These are phyloP conservation scores for Cantharis nigra DNA, from an alignment of 2,888 invertebrate genomes.

Conservation along the genomic window DNA sequence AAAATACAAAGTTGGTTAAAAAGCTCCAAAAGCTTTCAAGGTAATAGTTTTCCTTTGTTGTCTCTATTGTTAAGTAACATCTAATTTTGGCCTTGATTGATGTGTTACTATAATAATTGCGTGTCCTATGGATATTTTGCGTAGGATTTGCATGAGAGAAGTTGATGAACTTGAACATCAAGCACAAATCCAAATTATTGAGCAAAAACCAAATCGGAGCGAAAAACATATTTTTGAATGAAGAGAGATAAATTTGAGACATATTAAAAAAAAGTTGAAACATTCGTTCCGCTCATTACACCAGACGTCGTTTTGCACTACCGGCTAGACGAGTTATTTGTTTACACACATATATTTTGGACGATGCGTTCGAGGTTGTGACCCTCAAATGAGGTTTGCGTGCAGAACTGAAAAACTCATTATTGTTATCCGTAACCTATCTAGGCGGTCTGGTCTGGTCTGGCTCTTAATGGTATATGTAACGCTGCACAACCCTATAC, in stretches of 20 bases:
- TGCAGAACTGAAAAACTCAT: conserved; percentile 29
- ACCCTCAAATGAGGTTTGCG: conserved; percentile 31
- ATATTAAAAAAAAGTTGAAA: conserved; percentile 18
- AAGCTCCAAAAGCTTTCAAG: not conserved
- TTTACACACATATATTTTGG: conserved; percentile 27
- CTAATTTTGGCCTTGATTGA: not conserved
- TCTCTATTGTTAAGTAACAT: not conserved
- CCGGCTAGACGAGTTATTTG: conserved; percentile 38
- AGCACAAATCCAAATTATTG: not conserved
- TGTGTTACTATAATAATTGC: not conserved
- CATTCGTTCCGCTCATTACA: conserved; percentile 32
- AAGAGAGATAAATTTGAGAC: conserved; percentile 6
- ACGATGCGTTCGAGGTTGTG: conserved; percentile 31
- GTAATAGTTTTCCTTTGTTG: not conserved
- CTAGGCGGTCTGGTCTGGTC: conserved; percentile 29
- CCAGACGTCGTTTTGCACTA: conserved; percentile 36
- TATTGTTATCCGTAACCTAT: conserved; percentile 30
- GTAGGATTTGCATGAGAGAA: not conserved
- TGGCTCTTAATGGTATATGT: conserved; percentile 9
- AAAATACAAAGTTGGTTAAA: not conserved
- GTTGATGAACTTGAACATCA: not conserved
- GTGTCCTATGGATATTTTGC: not conserved
- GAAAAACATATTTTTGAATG: not conserved
- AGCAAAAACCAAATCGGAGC: not conserved
- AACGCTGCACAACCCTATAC: not conserved